Evolutionary conservation across 2,888 invertebrate species (phyloP).

Genomic region (Drosophila nigricruria): DNA sequence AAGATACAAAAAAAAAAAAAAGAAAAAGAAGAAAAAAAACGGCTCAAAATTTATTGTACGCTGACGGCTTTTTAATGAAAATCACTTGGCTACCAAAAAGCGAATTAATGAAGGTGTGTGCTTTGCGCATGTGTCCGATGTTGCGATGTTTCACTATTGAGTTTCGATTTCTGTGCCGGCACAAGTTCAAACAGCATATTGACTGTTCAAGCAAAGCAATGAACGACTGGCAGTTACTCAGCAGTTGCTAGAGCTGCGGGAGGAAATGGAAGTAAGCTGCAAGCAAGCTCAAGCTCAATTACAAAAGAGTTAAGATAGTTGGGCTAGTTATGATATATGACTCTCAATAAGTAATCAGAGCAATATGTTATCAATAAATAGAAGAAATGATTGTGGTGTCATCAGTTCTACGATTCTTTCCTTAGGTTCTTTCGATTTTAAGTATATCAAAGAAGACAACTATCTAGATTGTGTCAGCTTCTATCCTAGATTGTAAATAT

Average conservation of each 20-base stretch:
- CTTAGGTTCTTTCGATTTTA: too few relatives aligned
- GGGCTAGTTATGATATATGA: not conserved
- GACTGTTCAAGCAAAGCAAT: too few relatives aligned
- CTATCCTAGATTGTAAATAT: not conserved
- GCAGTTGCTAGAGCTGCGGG: not conserved
- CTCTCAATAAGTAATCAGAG: not conserved
- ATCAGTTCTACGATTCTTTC: not conserved
- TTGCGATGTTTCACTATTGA: constrained; percentile 38
- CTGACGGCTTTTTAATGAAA: constrained; percentile 81
- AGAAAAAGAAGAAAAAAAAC: constrained; percentile 48
- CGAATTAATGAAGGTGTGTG: constrained; percentile 71
- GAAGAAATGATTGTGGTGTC: not conserved
- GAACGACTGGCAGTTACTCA: not conserved
- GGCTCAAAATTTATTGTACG: constrained; percentile 77
- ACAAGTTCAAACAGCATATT: constrained; percentile 57
- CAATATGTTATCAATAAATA: not conserved
- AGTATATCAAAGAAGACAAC: accelerated
- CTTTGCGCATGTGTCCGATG: constrained; percentile 55
- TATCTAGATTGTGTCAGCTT: not conserved
- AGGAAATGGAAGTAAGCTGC: not conserved
- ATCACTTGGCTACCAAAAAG: constrained; percentile 76
- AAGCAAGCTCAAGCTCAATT: not conserved
- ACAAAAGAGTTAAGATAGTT: not conserved
- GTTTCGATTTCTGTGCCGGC: constrained; percentile 55
- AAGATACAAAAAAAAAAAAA: constrained; percentile 21